Evolutionary conservation across 1,140 invertebrate genomes (phyloP).

Genomic region (Bombus waltoni): DNA sequence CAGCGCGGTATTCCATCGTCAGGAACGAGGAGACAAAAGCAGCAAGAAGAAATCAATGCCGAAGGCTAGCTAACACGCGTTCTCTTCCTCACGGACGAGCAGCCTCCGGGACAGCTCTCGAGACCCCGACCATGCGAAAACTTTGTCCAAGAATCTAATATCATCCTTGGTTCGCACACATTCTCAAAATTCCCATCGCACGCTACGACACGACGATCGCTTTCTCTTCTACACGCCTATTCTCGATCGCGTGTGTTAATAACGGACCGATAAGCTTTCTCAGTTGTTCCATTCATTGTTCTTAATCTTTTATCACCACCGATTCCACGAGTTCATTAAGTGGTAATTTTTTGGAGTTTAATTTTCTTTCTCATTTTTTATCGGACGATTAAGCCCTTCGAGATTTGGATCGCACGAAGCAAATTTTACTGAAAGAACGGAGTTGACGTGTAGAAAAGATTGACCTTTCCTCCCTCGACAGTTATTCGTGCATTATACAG

Average conservation of each 20-base stretch:
- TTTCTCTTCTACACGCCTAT: slow-evolving; percentile 18
- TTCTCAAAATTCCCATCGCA: slow-evolving; percentile 76
- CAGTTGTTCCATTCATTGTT: background rate
- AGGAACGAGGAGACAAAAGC: slow-evolving; percentile 39
- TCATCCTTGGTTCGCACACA: slow-evolving; percentile 79
- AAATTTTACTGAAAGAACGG: too few relatives aligned
- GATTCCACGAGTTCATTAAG: background rate
- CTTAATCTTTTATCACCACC: background rate
- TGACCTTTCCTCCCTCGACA: too few relatives aligned
- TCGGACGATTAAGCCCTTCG: too few relatives aligned
- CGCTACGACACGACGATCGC: slow-evolving; percentile 63
- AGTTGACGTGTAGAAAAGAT: too few relatives aligned
- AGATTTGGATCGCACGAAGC: too few relatives aligned
- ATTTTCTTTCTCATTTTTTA: background rate
- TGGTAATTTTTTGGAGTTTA: background rate
- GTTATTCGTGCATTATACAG: too few relatives aligned
- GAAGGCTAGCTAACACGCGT: slow-evolving; percentile 64
- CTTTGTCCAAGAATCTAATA: slow-evolving; percentile 83
- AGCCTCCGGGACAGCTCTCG: slow-evolving; percentile 60
- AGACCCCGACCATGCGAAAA: slow-evolving; percentile 78
- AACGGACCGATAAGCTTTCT: background rate
- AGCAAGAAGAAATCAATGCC: slow-evolving; percentile 67
- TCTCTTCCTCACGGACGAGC: slow-evolving; percentile 63
- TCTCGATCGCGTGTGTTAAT: slow-evolving; percentile 42
- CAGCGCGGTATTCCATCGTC: slow-evolving; percentile 39